Evolutionary conservation across 2,797 vertebrate genomes (phyloP).

Genomic region (Phyllotis vaccarum): DNA sequence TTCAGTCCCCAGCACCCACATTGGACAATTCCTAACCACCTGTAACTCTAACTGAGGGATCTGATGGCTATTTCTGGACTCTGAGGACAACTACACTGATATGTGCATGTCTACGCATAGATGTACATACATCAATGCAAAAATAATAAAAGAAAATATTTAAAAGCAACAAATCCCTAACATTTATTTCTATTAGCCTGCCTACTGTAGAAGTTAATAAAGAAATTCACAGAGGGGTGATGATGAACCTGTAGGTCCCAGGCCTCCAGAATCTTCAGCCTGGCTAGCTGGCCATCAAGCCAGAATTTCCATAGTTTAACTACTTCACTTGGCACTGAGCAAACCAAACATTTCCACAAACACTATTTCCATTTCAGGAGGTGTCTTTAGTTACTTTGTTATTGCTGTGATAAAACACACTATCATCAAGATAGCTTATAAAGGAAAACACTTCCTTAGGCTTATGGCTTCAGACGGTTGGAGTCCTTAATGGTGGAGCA

Average conservation of each 20-base stretch:
- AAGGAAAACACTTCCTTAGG: background rate
- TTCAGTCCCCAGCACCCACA: background rate
- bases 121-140: background rate
- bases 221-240: fast-evolving
- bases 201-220: background rate
- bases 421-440: background rate
- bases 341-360: background rate
- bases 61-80: background rate
- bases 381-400: background rate
- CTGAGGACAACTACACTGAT: background rate
- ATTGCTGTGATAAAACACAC: background rate
- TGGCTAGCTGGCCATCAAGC: background rate
- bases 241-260: background rate
- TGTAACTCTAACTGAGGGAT: background rate
- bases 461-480: background rate
- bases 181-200: fast-evolving
- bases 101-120: background rate
- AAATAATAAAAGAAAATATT: background rate
- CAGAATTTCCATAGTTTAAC: background rate
- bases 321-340: background rate
- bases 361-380: background rate
- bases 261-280: background rate
- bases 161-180: background rate
- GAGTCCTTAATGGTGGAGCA: background rate
- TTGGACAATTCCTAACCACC: background rate